Percentiles rank a stretch among this genome's conserved stretches.
These are phyloP conservation scores for Cephalophus harveyi DNA, from an alignment of 2,113 vertebrate genomes.

Conservation along the genomic window DNA sequence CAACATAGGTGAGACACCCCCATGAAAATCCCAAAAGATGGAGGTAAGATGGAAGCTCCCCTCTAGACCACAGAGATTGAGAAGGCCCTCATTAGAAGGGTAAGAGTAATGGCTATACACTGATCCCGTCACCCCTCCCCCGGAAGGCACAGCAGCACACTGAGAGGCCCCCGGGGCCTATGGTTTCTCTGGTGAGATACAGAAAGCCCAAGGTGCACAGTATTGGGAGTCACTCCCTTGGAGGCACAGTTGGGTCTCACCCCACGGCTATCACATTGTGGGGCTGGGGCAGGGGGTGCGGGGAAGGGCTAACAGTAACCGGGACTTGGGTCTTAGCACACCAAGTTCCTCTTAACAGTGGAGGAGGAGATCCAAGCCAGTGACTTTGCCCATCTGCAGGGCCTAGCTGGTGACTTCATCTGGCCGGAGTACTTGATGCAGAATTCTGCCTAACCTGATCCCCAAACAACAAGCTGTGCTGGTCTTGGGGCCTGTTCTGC, in stretches of 20 bases:
- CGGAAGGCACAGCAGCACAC: neutral
- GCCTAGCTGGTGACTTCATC: neutral
- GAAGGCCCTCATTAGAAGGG: neutral
- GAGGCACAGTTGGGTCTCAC: neutral
- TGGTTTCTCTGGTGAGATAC: neutral
- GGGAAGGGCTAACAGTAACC: neutral
- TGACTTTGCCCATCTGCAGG: neutral
- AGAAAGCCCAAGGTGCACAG: neutral
- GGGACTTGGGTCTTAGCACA: neutral
- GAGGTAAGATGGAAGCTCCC: too few species aligned
- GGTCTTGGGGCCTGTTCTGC: neutral
- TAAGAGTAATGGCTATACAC: neutral
- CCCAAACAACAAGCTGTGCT: neutral
- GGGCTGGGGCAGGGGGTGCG: rapidly evolving
- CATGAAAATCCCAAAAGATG: neutral
- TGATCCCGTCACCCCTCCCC: neutral
- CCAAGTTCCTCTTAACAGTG: neutral
- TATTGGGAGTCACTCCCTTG: neutral
- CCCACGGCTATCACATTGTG: neutral
- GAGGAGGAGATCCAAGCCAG: neutral
- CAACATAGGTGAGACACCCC: neutral
- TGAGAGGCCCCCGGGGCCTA: neutral
- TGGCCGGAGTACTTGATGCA: neutral
- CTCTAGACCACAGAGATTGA: neutral
- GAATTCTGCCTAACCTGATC: neutral